Conservation (phyloP, 92 coral and sea anemone species). For the Siderastrea siderea region DNA sequence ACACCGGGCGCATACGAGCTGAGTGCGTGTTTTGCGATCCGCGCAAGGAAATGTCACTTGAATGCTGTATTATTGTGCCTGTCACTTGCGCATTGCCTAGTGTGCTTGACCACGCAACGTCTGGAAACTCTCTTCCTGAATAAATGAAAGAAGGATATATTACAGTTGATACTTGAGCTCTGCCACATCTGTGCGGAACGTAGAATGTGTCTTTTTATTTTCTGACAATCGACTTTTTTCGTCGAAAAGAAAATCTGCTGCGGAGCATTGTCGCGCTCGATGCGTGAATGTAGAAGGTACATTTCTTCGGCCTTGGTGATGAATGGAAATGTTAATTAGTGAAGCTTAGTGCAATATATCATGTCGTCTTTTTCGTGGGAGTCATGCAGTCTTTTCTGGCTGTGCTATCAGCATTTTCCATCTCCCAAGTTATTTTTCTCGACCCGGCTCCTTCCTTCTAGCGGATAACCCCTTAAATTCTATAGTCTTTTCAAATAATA, state of each 20-base stretch:
- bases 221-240: constrained; percentile 17
- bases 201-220: constrained; percentile 34
- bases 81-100: constrained; percentile 30
- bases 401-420: constrained; percentile 32
- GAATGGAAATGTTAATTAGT: constrained; percentile 54
- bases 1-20: constrained; percentile 28
- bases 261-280: constrained; percentile 12
- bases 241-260: neutral
- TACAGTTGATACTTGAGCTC: constrained; percentile 38
- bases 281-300: constrained; percentile 25
- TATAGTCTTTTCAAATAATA: neutral
- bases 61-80: constrained; percentile 46
- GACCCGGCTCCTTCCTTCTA: constrained; percentile 7
- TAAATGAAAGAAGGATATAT: constrained; percentile 36
- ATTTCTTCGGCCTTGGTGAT: constrained; percentile 46
- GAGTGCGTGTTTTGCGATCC: constrained; percentile 24
- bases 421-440: constrained; percentile 27
- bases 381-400: constrained; percentile 45
- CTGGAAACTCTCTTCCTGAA: constrained; percentile 52
- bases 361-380: constrained; percentile 42
- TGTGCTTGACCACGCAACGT: constrained; percentile 68
- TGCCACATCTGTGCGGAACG: constrained; percentile 11
- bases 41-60: constrained; percentile 52
- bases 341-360: constrained; percentile 50
- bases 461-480: constrained; percentile 9